phyloP scores from a whole-genome alignment of 2,797 vertebrate species.

The Leptatherina wallacei region DNA sequence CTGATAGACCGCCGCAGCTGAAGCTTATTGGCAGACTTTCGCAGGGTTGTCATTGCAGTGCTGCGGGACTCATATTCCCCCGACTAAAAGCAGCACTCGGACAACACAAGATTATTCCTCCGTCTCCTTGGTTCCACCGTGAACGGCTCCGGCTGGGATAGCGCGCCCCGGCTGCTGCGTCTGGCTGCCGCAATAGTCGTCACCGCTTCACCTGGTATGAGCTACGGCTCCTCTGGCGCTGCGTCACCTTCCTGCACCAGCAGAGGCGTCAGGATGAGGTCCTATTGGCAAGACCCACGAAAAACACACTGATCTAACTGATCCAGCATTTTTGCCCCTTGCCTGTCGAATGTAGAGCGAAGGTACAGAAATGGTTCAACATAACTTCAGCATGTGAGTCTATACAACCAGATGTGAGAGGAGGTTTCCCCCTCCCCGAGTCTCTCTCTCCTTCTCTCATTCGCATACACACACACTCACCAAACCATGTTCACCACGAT shows the following conservation, averaged over 20 bases:
- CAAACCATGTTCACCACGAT: conserved; percentile 44
- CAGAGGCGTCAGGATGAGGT: conserved; percentile 24
- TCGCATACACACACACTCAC: conserved; percentile 23
- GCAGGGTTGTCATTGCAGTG: conserved; percentile 78
- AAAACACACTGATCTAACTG: neutral
- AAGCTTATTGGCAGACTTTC: conserved; percentile 75
- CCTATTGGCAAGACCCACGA: conserved; percentile 1
- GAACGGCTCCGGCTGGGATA: conserved; percentile 16
- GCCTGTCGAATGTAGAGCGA: conserved; percentile 8
- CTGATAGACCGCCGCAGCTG: conserved; percentile 86
- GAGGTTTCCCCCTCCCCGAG: conserved; percentile 39
- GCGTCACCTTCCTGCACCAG: conserved; percentile 81
- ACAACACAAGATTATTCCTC: conserved; percentile 32
- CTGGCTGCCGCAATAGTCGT: conserved; percentile 77
- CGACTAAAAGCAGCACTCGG: conserved; percentile 17
- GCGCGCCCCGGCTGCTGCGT: conserved; percentile 43
- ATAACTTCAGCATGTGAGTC: conserved; percentile 57
- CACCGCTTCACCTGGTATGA: conserved; percentile 68
- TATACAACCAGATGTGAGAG: conserved; percentile 76
- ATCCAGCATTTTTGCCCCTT: conserved; percentile 11
- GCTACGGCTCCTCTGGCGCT: conserved; percentile 52
- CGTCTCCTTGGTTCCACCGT: conserved; percentile 38
- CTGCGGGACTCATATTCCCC: conserved; percentile 52
- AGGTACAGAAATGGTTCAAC: conserved; percentile 41
- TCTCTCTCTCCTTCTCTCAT: conserved; percentile 36